A percentile compares a stretch with the other conserved stretches of the same genome.
phyloP scores from a whole-genome alignment of 2,113 vertebrate species.

The Reinhardtius hippoglossoides region DNA sequence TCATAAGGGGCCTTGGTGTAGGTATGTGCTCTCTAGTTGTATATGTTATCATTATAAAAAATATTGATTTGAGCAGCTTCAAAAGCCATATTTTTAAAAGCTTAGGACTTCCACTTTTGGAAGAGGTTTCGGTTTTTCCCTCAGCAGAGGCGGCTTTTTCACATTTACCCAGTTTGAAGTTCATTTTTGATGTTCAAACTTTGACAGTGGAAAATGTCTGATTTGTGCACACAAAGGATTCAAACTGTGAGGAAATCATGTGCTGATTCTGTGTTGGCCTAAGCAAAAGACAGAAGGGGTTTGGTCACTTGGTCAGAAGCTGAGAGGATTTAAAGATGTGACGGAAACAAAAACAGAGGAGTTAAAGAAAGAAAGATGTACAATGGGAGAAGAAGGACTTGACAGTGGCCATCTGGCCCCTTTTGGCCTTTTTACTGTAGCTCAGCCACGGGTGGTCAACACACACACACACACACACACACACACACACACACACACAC shows the following conservation, averaged over 20 bases:
- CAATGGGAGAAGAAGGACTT: slow-evolving; percentile 42
- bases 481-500: slow-evolving; percentile 19
- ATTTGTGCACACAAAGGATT: not conserved
- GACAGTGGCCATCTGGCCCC: slow-evolving; percentile 62
- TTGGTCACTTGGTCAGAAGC: not conserved
- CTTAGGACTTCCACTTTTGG: not conserved
- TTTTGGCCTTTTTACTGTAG: slow-evolving; percentile 60
- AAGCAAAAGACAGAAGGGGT: not conserved
- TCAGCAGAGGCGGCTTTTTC: not conserved
- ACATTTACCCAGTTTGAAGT: not conserved
- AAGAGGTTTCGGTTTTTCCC: not conserved
- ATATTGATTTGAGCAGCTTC: not conserved
- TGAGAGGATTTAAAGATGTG: slow-evolving; percentile 20
- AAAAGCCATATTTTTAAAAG: not conserved
- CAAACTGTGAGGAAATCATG: not conserved
- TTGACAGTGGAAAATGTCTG: not conserved
- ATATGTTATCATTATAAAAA: not conserved
- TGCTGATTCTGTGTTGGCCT: not conserved
- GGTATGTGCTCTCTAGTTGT: no score
- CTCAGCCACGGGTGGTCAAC: slow-evolving; percentile 37
- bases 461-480: slow-evolving; percentile 18
- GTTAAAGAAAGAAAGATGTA: slow-evolving; percentile 30
- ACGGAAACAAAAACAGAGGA: slow-evolving; percentile 22
- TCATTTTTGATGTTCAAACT: not conserved
- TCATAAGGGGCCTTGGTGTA: no score